Evolutionary conservation across 2,113 vertebrate species (phyloP).

Genomic region (Theristicus caerulescens): DNA sequence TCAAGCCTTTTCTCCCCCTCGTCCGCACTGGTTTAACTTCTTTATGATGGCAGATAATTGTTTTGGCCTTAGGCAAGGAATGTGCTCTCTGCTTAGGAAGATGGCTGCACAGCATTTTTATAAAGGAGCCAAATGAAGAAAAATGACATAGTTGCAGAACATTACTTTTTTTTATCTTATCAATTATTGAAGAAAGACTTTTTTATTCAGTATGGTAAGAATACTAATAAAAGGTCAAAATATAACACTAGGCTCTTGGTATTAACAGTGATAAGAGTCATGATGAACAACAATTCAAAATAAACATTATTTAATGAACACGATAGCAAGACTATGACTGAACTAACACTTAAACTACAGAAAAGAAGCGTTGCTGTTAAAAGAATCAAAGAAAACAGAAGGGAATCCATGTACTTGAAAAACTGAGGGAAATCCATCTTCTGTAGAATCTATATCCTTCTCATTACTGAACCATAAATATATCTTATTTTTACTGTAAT

Average conservation of each 20-base stretch:
- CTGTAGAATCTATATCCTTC: not conserved
- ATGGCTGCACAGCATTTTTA: constrained; percentile 37
- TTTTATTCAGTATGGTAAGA: not conserved
- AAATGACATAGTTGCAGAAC: constrained; percentile 45
- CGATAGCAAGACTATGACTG: not conserved
- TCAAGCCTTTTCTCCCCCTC: constrained; percentile 40
- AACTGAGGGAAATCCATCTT: not conserved
- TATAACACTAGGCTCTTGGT: not conserved
- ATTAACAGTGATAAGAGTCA: not conserved
- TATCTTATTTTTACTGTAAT: not conserved
- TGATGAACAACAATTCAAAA: not conserved
- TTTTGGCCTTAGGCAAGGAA: constrained; percentile 72
- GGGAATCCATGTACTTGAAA: not conserved
- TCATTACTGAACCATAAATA: not conserved
- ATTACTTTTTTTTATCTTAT: constrained; percentile 66
- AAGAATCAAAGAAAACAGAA: constrained; percentile 12
- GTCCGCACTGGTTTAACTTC: constrained; percentile 39
- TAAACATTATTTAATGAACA: not conserved
- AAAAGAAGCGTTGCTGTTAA: not conserved
- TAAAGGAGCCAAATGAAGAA: constrained; percentile 54
- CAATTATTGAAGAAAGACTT: constrained; percentile 67
- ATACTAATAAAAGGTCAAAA: constrained; percentile 45
- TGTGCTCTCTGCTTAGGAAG: constrained; percentile 60
- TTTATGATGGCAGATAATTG: constrained; percentile 73
- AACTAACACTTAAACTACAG: not conserved